Evolutionary conservation across 1,140 invertebrate genomes (phyloP).

Genomic region (Drosophila malerkotliana): DNA sequence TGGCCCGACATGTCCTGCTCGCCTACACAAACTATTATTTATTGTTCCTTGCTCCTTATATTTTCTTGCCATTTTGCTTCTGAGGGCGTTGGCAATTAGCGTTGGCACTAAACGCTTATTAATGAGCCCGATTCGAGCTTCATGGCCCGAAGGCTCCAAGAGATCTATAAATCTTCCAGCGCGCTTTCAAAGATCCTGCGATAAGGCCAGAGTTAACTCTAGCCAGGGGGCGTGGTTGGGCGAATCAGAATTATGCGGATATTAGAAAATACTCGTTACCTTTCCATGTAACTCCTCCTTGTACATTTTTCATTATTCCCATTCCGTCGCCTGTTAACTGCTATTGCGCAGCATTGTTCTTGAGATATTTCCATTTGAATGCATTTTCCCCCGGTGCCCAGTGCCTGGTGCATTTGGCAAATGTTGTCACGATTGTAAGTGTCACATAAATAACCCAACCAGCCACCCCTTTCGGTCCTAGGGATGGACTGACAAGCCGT

Average conservation of each 20-base stretch:
- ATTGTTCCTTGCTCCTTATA: neutral
- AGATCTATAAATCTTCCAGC: constrained; percentile 65
- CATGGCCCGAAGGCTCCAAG: constrained; percentile 13
- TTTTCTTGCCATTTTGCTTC: neutral
- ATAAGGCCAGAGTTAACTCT: constrained; percentile 13
- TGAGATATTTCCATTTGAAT: constrained; percentile 59
- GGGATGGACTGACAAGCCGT: constrained; percentile 18
- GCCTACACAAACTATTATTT: constrained; percentile 51
- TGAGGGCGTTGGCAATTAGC: constrained; percentile 56
- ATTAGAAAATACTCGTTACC: constrained; percentile 49
- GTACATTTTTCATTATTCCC: neutral
- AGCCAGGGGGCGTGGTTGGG: constrained; percentile 32
- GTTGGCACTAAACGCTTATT: constrained; percentile 72
- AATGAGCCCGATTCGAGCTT: constrained; percentile 57
- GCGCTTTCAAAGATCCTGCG: constrained; percentile 43
- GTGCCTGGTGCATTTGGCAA: constrained; percentile 23
- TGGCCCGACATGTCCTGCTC: constrained; percentile 40
- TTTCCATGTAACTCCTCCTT: constrained; percentile 7
- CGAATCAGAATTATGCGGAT: constrained; percentile 55
- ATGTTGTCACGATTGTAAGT: constrained; percentile 52
- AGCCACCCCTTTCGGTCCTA: constrained; percentile 37
- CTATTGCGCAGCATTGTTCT: constrained; percentile 22
- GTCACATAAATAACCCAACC: constrained; percentile 59
- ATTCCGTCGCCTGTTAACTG: constrained; percentile 17
- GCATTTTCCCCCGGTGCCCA: constrained; percentile 13